These are phyloP conservation scores for Anseranas semipalmata DNA, from an alignment of 2,113 vertebrate genomes.

Conservation along the genomic window DNA sequence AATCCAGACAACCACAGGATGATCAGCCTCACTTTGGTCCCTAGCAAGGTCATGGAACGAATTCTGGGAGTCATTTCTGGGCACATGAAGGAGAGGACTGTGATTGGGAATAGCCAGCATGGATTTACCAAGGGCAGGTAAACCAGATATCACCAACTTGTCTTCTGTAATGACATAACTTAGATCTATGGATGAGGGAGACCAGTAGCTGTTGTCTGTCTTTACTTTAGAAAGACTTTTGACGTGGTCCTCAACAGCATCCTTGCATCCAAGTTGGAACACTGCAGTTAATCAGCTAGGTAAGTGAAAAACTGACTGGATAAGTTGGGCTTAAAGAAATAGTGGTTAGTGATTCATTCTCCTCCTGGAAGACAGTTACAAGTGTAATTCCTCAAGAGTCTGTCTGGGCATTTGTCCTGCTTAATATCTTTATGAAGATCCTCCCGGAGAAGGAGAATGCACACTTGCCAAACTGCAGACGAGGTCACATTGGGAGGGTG, in stretches of 20 bases:
- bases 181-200: neutral
- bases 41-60: neutral
- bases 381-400: neutral
- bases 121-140: neutral
- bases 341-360: neutral
- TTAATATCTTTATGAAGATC: neutral
- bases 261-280: no score
- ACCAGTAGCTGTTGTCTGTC: neutral
- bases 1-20: neutral
- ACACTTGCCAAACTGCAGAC: neutral
- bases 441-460: neutral
- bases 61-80: neutral
- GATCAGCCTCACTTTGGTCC: neutral
- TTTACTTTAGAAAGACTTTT: neutral
- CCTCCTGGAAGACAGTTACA: neutral
- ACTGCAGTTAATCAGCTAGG: neutral
- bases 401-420: neutral
- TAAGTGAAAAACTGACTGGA: neutral
- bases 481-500: rapidly evolving
- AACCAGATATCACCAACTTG: neutral
- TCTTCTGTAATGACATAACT: neutral
- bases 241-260: neutral
- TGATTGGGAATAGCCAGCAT: neutral
- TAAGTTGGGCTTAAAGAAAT: neutral
- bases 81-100: neutral